Conservation (phyloP, 1,140 invertebrate species). For the Zaprionus davidi region DNA sequence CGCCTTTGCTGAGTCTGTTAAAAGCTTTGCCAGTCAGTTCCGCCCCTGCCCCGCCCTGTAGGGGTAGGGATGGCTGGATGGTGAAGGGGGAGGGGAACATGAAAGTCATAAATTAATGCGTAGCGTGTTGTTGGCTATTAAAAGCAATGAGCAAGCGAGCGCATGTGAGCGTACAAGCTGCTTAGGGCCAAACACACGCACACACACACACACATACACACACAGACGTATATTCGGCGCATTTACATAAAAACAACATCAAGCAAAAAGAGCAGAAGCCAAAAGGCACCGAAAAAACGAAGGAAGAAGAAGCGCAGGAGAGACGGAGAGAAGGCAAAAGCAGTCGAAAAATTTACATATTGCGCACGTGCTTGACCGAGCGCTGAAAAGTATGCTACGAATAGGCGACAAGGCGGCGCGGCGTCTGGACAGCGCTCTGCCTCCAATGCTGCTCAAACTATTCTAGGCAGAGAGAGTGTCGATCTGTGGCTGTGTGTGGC, state of each 20-base stretch:
- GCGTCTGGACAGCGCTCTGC: conserved; percentile 5
- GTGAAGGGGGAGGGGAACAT: conserved; percentile 15
- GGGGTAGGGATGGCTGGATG: background rate
- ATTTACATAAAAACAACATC: conserved; percentile 75
- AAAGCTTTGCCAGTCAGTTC: conserved; percentile 60
- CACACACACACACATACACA: conserved; percentile 34
- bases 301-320: background rate
- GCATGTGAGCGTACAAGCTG: conserved; percentile 70
- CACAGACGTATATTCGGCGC: conserved; percentile 34
- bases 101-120: conserved; percentile 80
- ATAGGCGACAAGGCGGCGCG: conserved; percentile 54
- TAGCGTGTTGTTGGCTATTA: conserved; percentile 81
- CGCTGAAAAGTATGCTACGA: conserved; percentile 53
- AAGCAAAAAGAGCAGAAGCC: conserved; percentile 60
- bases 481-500: background rate
- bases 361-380: conserved; percentile 70
- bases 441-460: conserved; percentile 23
- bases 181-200: conserved; percentile 57
- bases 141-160: conserved; percentile 79
- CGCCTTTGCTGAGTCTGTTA: conserved; percentile 46
- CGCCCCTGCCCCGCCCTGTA: background rate
- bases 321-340: conserved; percentile 2
- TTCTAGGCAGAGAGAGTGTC: background rate
- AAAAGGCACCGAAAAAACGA: conserved; percentile 14
- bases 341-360: conserved; percentile 70